A percentile compares a stretch with the other conserved stretches of the same genome.
These are phyloP conservation scores for Etia nguti DNA, from an alignment of 2,113 vertebrate genomes.

Conservation along the genomic window DNA sequence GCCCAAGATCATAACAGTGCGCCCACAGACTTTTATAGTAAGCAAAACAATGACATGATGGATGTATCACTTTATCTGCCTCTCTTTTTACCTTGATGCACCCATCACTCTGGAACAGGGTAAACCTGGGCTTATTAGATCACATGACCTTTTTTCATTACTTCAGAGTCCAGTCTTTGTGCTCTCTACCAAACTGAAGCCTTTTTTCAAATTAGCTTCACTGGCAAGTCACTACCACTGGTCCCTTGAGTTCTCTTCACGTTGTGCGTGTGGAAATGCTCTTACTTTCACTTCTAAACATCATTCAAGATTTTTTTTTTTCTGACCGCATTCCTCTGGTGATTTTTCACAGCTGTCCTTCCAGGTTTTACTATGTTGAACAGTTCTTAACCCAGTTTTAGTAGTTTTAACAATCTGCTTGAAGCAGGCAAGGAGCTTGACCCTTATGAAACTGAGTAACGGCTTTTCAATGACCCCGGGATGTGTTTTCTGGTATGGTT, in stretches of 20 bases:
- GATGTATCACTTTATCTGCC: not conserved
- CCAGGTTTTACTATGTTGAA: not conserved
- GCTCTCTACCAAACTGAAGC: not conserved
- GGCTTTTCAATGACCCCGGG: accelerated
- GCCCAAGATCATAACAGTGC: not conserved
- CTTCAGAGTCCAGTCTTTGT: not conserved
- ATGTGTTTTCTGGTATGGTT: not conserved
- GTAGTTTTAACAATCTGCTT: not conserved
- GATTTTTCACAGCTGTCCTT: not conserved
- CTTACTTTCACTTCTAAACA: not conserved
- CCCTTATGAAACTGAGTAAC: not conserved
- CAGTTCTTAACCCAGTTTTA: not conserved
- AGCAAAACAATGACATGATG: not conserved
- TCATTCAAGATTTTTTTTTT: not conserved
- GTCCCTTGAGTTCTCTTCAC: not conserved
- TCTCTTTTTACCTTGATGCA: not conserved
- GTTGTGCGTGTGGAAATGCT: accelerated
- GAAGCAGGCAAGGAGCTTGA: not conserved
- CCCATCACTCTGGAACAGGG: not conserved
- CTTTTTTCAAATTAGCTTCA: not conserved
- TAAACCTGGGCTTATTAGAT: not conserved
- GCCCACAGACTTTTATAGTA: not conserved
- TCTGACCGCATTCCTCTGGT: not conserved
- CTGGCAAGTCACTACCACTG: not conserved
- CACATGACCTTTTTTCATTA: not conserved